These are phyloP conservation scores for Silurus glanis DNA, from an alignment of 2,113 vertebrate species.

Conservation along the genomic window DNA sequence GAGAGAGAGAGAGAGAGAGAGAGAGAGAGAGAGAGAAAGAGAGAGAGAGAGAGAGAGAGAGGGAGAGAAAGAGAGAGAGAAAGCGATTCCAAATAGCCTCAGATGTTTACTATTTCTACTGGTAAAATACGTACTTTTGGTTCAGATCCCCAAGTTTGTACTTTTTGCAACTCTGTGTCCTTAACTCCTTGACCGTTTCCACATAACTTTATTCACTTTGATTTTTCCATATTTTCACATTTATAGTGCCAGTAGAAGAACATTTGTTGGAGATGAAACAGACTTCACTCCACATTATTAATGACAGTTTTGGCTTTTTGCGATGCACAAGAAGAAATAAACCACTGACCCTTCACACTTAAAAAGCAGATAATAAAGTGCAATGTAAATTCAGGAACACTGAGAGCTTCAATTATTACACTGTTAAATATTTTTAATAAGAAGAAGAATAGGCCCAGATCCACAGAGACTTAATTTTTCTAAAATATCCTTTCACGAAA, in stretches of 20 bases:
- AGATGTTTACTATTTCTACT: constrained; percentile 62
- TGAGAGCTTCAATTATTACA: neutral
- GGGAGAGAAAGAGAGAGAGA: neutral
- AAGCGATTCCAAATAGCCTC: constrained; percentile 53
- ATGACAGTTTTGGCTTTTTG: constrained; percentile 42
- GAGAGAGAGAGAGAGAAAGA: neutral
- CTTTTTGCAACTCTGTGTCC: constrained; percentile 31
- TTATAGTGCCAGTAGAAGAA: constrained; percentile 68
- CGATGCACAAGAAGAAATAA: constrained; percentile 36
- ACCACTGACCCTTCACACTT: constrained; percentile 17
- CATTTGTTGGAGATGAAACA: constrained; percentile 66
- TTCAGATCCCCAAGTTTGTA: constrained; percentile 58
- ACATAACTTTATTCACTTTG: constrained; percentile 68
- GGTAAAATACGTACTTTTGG: constrained; percentile 59
- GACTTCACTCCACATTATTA: constrained; percentile 58
- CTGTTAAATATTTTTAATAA: neutral
- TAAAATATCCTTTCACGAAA: neutral
- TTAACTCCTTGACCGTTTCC: constrained; percentile 59
- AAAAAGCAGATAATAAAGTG: constrained; percentile 14
- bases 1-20: constrained; percentile 21
- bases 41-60: neutral
- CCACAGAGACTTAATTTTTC: neutral
- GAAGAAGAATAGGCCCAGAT: neutral
- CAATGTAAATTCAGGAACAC: neutral
- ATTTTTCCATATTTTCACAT: constrained; percentile 73